These are phyloP conservation scores for Hybognathus amarus DNA, from an alignment of 2,797 vertebrate species.

Conservation along the genomic window DNA sequence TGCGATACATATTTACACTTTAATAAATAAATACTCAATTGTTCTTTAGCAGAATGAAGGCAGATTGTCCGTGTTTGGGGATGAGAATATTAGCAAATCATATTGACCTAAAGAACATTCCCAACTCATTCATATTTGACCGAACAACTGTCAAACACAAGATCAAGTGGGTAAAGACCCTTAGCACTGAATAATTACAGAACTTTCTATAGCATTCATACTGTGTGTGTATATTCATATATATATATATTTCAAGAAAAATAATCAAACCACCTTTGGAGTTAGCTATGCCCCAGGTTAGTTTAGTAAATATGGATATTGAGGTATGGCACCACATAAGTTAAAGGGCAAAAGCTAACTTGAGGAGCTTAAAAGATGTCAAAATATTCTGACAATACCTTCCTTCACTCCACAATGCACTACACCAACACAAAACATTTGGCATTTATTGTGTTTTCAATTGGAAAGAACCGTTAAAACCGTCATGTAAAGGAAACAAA, in stretches of 20 bases:
- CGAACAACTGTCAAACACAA: constrained; percentile 54
- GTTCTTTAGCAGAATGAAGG: constrained; percentile 76
- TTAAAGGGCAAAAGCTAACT: constrained; percentile 61
- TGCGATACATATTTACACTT: constrained; percentile 83
- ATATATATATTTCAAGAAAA: constrained; percentile 51
- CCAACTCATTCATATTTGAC: constrained; percentile 14
- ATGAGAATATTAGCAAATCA: constrained; percentile 54
- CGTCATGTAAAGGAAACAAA: constrained; percentile 61
- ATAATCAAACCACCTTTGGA: constrained; percentile 56
- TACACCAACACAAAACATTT: constrained; percentile 60
- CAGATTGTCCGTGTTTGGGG: constrained; percentile 76
- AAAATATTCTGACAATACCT: constrained; percentile 61
- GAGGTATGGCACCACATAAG: constrained; percentile 78
- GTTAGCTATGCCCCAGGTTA: constrained; percentile 62
- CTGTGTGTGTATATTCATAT: neutral
- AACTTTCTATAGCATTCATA: constrained; percentile 40
- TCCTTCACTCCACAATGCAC: constrained; percentile 52
- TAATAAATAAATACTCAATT: constrained; percentile 83
- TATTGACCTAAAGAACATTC: constrained; percentile 29
- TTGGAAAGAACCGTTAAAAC: constrained; percentile 61
- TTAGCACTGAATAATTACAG: constrained; percentile 29
- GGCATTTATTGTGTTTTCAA: constrained; percentile 64
- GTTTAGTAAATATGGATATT: constrained; percentile 71
- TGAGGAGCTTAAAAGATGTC: constrained; percentile 64
- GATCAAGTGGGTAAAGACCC: constrained; percentile 26